phyloP scores from a whole-genome alignment of 2,888 invertebrate genomes.

The Hemicrepidius hirtus region DNA sequence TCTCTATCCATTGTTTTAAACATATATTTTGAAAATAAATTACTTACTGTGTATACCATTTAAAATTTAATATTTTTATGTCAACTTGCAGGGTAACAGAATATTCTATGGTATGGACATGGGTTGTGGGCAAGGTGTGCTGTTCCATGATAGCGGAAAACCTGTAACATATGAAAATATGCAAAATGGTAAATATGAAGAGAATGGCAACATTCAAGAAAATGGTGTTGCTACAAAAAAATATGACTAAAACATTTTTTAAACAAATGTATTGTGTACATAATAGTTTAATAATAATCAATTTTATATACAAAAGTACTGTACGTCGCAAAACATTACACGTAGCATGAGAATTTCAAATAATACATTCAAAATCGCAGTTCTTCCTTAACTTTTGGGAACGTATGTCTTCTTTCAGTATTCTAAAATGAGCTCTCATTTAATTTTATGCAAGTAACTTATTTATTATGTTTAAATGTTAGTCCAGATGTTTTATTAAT shows the following conservation, averaged over 20 bases:
- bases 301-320: slow-evolving; percentile 15
- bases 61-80: background rate
- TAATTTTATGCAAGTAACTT: slow-evolving; percentile 6
- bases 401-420: slow-evolving; percentile 1
- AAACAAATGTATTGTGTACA: slow-evolving; percentile 25
- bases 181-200: slow-evolving; percentile 27
- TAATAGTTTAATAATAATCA: slow-evolving; percentile 27
- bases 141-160: slow-evolving; percentile 73
- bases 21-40: no score
- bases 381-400: slow-evolving; percentile 24
- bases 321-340: slow-evolving; percentile 1
- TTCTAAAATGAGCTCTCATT: slow-evolving; percentile 1
- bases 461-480: slow-evolving; percentile 1
- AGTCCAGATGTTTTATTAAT: background rate
- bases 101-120: slow-evolving; percentile 75
- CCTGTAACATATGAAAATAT: slow-evolving; percentile 58
- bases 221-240: slow-evolving; percentile 24
- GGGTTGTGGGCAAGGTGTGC: slow-evolving; percentile 77
- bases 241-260: slow-evolving; percentile 22
- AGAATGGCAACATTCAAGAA: slow-evolving; percentile 38
- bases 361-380: slow-evolving; percentile 18
- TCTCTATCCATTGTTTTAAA: no score
- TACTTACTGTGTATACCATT: background rate
- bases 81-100: slow-evolving; percentile 75
- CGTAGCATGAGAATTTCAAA: slow-evolving; percentile 1